Evolutionary conservation across 1,140 invertebrate species (phyloP).

Genomic region (Mercenaria mercenaria): DNA sequence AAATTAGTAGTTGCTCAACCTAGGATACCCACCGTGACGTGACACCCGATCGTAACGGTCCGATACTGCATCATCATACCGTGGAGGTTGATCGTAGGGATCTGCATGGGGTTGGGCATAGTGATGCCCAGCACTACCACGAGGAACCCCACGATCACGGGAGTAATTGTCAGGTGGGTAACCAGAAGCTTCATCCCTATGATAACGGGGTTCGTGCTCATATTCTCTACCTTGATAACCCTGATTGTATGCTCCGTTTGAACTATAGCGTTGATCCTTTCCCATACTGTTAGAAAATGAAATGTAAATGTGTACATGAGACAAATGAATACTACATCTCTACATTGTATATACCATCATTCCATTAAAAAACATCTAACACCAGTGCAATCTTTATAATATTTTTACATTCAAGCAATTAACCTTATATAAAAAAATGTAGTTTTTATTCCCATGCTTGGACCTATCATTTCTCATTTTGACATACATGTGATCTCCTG

Average conservation of each 20-base stretch:
- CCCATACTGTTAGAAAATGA: conserved; percentile 50
- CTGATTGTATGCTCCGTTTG: conserved; percentile 34
- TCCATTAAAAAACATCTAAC: background rate
- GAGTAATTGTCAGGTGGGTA: conserved; percentile 1
- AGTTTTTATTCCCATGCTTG: too few species aligned
- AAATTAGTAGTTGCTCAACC: background rate
- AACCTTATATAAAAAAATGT: too few species aligned
- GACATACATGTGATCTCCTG: too few species aligned
- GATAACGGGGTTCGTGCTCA: conserved; percentile 34
- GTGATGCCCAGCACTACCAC: background rate
- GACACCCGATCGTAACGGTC: background rate
- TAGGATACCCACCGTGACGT: conserved; percentile 16
- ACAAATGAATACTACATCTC: background rate
- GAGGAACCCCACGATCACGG: conserved; percentile 9
- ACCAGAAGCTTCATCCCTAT: conserved; percentile 35
- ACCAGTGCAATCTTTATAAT: background rate
- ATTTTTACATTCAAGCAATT: too few species aligned
- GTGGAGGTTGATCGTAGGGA: conserved; percentile 38
- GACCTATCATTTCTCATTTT: too few species aligned
- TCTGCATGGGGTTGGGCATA: conserved; percentile 30
- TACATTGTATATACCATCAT: too few species aligned
- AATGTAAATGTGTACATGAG: conserved; percentile 18
- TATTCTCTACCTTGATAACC: conserved; percentile 56
- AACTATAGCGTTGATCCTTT: conserved; percentile 18
- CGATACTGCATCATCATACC: conserved; percentile 20